phyloP scores from a whole-genome alignment of 1,140 invertebrate genomes.

The Gryon sp. region DNA sequence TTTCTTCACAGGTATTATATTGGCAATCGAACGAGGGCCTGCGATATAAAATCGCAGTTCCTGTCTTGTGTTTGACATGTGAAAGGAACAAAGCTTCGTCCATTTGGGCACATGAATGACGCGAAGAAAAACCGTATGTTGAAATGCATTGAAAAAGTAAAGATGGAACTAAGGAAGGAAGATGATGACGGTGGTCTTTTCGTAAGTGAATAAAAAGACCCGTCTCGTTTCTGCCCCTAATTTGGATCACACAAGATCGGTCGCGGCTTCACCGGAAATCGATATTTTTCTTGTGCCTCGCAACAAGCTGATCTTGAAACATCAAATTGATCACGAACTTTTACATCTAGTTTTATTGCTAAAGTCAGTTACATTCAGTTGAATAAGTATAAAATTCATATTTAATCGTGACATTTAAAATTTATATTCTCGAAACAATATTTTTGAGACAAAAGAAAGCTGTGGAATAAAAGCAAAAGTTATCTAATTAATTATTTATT shows the following conservation, averaged over 20 bases:
- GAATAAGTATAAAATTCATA: no score
- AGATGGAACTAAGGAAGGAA: slow-evolving; percentile 12
- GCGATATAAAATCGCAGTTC: slow-evolving; percentile 32
- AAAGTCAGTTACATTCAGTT: no score
- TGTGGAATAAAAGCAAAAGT: no score
- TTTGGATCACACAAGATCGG: slow-evolving; percentile 45
- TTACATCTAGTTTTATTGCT: slow-evolving; percentile 11
- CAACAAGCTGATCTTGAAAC: slow-evolving; percentile 46
- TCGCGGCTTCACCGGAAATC: slow-evolving; percentile 48
- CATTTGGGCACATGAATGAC: slow-evolving; percentile 13
- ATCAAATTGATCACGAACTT: not conserved
- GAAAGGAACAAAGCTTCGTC: slow-evolving; percentile 40
- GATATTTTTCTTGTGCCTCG: slow-evolving; percentile 43
- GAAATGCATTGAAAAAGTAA: not conserved
- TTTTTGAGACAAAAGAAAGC: no score
- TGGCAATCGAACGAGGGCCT: slow-evolving; percentile 11
- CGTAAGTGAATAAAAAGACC: slow-evolving; percentile 26
- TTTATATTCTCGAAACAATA: no score
- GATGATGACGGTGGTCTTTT: no score
- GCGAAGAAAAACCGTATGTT: no score
- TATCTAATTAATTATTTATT: no score
- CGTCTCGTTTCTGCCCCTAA: slow-evolving; percentile 25
- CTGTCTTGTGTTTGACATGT: slow-evolving; percentile 22
- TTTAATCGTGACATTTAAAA: no score
- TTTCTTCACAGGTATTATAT: slow-evolving; percentile 8